These are phyloP conservation scores for Ceratina australensis DNA, from an alignment of 1,140 invertebrate species.

Conservation along the genomic window DNA sequence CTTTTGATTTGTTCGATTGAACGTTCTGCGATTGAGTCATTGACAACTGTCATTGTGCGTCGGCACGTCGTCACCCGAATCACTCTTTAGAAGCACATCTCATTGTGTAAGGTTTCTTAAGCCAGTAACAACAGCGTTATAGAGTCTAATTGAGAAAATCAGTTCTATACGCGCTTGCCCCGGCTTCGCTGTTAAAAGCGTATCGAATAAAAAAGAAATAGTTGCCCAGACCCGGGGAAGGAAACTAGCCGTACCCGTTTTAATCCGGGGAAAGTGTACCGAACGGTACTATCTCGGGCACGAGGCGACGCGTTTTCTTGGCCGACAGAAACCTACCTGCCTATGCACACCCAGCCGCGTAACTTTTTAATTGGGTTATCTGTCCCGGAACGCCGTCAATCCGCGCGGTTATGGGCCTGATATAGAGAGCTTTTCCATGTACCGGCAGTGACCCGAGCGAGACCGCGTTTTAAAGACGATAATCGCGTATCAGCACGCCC, in stretches of 20 bases:
- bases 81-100: too few relatives aligned
- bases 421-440: slow-evolving; percentile 57
- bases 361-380: slow-evolving; percentile 61
- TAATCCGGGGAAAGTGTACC: slow-evolving; percentile 35
- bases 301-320: slow-evolving; percentile 29
- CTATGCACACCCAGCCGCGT: slow-evolving; percentile 14
- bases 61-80: too few relatives aligned
- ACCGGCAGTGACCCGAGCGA: slow-evolving; percentile 45
- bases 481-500: slow-evolving; percentile 7
- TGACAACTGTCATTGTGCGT: background rate
- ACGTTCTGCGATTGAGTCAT: slow-evolving; percentile 7
- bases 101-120: background rate
- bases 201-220: background rate
- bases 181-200: background rate
- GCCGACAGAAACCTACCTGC: background rate
- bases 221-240: slow-evolving; percentile 22
- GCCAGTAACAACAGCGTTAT: too few relatives aligned
- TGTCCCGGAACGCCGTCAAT: slow-evolving; percentile 50
- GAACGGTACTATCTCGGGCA: slow-evolving; percentile 12
- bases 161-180: too few relatives aligned
- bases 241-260: slow-evolving; percentile 53
- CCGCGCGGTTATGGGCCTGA: slow-evolving; percentile 27
- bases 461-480: slow-evolving; percentile 56
- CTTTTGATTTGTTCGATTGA: slow-evolving; percentile 31
- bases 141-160: background rate